Evolutionary conservation across 2,113 vertebrate genomes (phyloP), one percentile per base, ranked within the genome.

Genomic region (Macaca nemestrina): DNA sequence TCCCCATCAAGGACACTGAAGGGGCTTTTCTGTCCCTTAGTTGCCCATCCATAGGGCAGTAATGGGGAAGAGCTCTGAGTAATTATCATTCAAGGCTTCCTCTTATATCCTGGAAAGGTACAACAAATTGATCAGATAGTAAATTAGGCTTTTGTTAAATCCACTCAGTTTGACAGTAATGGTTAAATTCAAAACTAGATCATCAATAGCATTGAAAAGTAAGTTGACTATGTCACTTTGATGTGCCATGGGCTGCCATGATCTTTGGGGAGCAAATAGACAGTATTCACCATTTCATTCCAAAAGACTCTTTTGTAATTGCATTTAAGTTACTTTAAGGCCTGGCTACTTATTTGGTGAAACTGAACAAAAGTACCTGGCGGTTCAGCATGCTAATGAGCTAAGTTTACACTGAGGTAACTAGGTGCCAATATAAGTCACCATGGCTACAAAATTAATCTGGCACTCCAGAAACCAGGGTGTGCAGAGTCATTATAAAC

Each of bases 61-160:
- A 79, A 57, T 35, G 1, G 27, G 76, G 25, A 94, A 32, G 35
- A 6, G 1, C 7, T 87, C 35, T 11, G 32, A 86, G 27, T 3
- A 68, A 80, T 43, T n/a, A 76, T 45, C 61, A 88, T 40, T 88
- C 52, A 32, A 48, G 43, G 27, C 45, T 79, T 78, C 13, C 35
- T 82, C 35, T 52, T 73, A 10, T 32, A 94, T 43, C 22, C 61
- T 52, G 3, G 27, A 43, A 92, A 93, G 43, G 57, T 38, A 88
- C 30, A 96, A 72, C 43, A 81, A 78, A 95, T 73, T 85, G 93
- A 96, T 95, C 61, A 79, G 72, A 73, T 11, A 38, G 61, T 82
- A 83, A 97, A 95, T 93, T 59, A 93, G 70, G 32, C 57, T 95
- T 95, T 88, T 80, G 52, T 91, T 87, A 80, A 90, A 72, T 94